phyloP scores from a whole-genome alignment of 2,113 vertebrate species.

The Phainopepla nitens region DNA sequence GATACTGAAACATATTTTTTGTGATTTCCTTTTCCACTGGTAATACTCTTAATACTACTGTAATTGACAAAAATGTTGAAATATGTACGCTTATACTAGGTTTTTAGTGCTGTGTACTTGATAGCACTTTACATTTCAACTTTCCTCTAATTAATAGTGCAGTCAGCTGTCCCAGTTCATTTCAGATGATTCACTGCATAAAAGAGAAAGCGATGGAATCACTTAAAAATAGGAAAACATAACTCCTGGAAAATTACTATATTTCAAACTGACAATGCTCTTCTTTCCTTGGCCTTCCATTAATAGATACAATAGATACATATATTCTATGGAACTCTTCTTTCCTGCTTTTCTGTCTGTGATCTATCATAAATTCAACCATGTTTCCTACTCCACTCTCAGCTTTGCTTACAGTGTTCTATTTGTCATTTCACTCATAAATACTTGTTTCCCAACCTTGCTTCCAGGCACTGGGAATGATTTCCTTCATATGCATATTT shows the following conservation, averaged over 20 bases:
- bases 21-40: neutral
- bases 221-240: slow-evolving; percentile 2
- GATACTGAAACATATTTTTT: neutral
- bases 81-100: neutral
- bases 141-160: slow-evolving; percentile 33
- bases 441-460: neutral
- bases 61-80: neutral
- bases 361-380: neutral
- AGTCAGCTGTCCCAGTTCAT: neutral
- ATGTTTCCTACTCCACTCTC: neutral
- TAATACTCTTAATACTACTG: neutral
- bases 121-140: slow-evolving; percentile 11
- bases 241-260: neutral
- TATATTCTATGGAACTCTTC: neutral
- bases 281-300: neutral
- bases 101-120: neutral
- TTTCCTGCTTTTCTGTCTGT: neutral
- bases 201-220: neutral
- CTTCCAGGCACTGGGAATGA: neutral
- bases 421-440: neutral
- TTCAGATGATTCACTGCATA: neutral
- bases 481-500: neutral
- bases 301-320: slow-evolving; percentile 12
- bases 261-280: slow-evolving; percentile 11
- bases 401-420: neutral